phyloP scores from a whole-genome alignment of 2,888 invertebrate species.

The Nemotelus pantherinus region DNA sequence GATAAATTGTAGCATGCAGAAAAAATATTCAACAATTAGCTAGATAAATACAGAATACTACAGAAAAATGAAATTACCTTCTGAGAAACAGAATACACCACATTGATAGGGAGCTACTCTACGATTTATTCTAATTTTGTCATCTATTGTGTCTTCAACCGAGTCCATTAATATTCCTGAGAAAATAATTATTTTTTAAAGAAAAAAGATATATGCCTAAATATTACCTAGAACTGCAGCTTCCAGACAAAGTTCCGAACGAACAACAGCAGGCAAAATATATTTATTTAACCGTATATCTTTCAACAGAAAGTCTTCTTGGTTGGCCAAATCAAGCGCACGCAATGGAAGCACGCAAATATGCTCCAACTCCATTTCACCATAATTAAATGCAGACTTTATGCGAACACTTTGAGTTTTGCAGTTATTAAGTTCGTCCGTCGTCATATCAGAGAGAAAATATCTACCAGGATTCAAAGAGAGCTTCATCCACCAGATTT shows the following conservation, averaged over 20 bases:
- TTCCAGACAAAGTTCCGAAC: slow-evolving; percentile 59
- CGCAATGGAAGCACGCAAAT: slow-evolving; percentile 64
- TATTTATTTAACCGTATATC: slow-evolving; percentile 52
- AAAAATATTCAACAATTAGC: slow-evolving; percentile 3
- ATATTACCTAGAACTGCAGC: slow-evolving; percentile 57
- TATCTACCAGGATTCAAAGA: slow-evolving; percentile 79
- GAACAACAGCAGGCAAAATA: slow-evolving; percentile 56
- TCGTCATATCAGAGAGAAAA: slow-evolving; percentile 69
- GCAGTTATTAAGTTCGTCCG: slow-evolving; percentile 60
- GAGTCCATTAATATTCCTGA: slow-evolving; percentile 65
- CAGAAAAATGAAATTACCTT: slow-evolving; percentile 58
- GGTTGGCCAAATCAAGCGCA: slow-evolving; percentile 51
- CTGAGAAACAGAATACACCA: slow-evolving; percentile 68
- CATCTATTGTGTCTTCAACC: slow-evolving; percentile 65
- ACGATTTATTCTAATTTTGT: slow-evolving; percentile 67
- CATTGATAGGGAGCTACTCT: slow-evolving; percentile 82
- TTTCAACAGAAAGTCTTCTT: slow-evolving; percentile 52
- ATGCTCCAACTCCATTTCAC: slow-evolving; percentile 72
- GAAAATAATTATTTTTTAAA: slow-evolving; percentile 14
- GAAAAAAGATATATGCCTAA: background rate
- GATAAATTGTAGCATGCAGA: slow-evolving; percentile 18
- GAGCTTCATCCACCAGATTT: slow-evolving; percentile 87
- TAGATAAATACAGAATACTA: background rate
- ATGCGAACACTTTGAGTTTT: slow-evolving; percentile 70
- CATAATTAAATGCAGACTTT: slow-evolving; percentile 72